Percentiles rank a stretch among this genome's conserved stretches.
Evolutionary conservation across 2,888 invertebrate genomes (phyloP).

Genomic region (Morpho deidamia): DNA sequence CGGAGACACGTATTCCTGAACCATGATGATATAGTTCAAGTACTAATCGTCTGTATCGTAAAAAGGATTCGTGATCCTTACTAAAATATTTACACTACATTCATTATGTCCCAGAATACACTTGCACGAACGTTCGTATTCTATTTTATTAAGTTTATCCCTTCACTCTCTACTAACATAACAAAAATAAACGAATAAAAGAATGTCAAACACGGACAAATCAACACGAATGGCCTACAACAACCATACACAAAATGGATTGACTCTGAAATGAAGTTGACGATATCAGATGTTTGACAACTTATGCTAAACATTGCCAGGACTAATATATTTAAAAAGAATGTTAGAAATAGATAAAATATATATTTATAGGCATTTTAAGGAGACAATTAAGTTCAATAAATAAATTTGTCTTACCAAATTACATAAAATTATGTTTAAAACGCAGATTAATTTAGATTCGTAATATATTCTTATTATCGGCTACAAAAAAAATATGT

Average conservation of each 20-base stretch:
- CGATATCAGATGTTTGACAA: too few species aligned
- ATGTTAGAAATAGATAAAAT: too few species aligned
- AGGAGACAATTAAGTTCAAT: too few species aligned
- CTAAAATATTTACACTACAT: slow-evolving; percentile 47
- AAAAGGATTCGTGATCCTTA: slow-evolving; percentile 47
- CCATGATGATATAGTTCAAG: slow-evolving; percentile 81
- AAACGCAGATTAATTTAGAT: too few species aligned
- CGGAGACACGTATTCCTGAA: slow-evolving; percentile 96
- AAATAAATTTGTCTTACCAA: too few species aligned
- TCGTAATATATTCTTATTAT: too few species aligned
- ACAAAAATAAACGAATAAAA: slow-evolving; percentile 41
- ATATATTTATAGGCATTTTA: too few species aligned
- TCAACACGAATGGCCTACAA: slow-evolving; percentile 26
- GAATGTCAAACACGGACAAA: slow-evolving; percentile 43
- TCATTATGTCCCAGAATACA: slow-evolving; percentile 45
- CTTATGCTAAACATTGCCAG: too few species aligned
- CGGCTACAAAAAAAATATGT: too few species aligned
- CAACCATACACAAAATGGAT: slow-evolving; percentile 42
- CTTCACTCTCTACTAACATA: slow-evolving; percentile 53
- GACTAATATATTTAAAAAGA: too few species aligned
- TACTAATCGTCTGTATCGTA: slow-evolving; percentile 32
- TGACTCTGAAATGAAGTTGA: slow-evolving; percentile 14
- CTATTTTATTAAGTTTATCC: slow-evolving; percentile 29
- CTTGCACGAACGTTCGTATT: slow-evolving; percentile 10
- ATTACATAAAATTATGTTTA: too few species aligned